Percentiles rank a stretch among this genome's conserved stretches.
phyloP scores from a whole-genome alignment of 2,113 vertebrate species.

The Beaufortia kweichowensis region DNA sequence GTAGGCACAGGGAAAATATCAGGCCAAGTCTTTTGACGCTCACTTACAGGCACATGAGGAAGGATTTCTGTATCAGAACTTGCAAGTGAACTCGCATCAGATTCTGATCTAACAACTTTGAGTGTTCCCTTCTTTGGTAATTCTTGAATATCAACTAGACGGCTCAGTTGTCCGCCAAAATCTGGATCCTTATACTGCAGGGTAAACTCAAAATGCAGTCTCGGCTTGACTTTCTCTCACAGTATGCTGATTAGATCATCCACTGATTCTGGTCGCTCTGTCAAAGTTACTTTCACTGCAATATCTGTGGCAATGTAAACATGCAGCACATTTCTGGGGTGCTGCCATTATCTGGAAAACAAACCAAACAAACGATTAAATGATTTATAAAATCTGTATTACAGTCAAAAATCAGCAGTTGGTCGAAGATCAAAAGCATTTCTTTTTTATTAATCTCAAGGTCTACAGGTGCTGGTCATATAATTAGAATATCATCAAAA shows the following conservation, averaged over 20 bases:
- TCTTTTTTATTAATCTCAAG: not conserved
- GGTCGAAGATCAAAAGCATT: too few species aligned
- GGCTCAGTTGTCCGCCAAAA: conserved; percentile 30
- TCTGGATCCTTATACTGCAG: conserved; percentile 44
- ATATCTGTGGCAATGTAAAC: conserved; percentile 22
- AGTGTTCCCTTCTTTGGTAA: conserved; percentile 30
- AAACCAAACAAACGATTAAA: not conserved
- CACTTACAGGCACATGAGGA: not conserved
- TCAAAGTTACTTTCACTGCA: conserved; percentile 36
- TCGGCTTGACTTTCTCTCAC: conserved; percentile 46
- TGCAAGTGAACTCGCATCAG: not conserved
- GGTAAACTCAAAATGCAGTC: conserved; percentile 36
- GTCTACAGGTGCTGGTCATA: too few species aligned
- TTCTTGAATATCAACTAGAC: conserved; percentile 44
- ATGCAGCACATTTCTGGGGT: conserved; percentile 30
- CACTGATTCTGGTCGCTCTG: conserved; percentile 29
- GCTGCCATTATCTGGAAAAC: not conserved
- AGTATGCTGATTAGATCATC: conserved; percentile 29
- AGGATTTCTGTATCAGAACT: conserved; percentile 19
- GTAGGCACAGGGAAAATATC: conserved; percentile 37
- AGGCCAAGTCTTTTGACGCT: conserved; percentile 37
- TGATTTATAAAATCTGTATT: too few species aligned
- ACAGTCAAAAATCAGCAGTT: not conserved
- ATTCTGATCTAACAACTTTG: conserved; percentile 9
- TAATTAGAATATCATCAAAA: too few species aligned